Conservation (phyloP, 2,113 vertebrate genomes). For the Hyperopisus bebe region DNA sequence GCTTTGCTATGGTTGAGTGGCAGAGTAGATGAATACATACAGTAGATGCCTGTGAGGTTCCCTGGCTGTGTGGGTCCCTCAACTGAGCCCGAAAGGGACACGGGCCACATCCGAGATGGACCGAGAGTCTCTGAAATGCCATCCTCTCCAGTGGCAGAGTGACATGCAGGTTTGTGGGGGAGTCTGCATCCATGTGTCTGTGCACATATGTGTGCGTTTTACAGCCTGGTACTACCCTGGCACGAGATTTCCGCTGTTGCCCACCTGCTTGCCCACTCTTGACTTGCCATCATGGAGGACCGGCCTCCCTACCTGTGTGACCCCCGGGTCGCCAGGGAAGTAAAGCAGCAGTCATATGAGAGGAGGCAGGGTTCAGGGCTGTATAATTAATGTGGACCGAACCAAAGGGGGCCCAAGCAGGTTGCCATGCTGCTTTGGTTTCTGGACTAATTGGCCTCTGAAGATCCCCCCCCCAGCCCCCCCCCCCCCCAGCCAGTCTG, state of each 20-base stretch:
- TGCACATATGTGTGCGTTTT: background rate
- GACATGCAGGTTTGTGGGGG: background rate
- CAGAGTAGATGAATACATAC: background rate
- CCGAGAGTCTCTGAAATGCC: background rate
- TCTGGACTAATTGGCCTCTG: constrained; percentile 70
- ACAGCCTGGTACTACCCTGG: background rate
- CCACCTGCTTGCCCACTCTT: background rate
- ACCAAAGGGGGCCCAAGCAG: constrained; percentile 55
- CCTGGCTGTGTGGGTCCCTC: background rate
- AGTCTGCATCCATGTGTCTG: background rate
- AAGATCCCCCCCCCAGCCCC: constrained; percentile 47
- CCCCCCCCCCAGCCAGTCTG: constrained; percentile 42
- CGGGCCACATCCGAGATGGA: background rate
- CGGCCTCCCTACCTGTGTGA: background rate
- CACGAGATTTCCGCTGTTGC: background rate
- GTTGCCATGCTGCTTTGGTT: constrained; percentile 63
- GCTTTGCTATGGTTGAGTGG: background rate
- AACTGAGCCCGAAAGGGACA: background rate
- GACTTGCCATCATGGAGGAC: background rate
- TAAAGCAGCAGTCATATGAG: constrained; percentile 7
- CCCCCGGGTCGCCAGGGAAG: constrained; percentile 8
- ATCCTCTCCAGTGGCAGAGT: background rate
- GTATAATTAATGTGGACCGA: constrained; percentile 59
- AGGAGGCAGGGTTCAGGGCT: constrained; percentile 24
- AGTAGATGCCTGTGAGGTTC: background rate